Base-by-base conservation (phyloP, 2,888 invertebrate genomes). In the Pandemis corylana region DNA sequence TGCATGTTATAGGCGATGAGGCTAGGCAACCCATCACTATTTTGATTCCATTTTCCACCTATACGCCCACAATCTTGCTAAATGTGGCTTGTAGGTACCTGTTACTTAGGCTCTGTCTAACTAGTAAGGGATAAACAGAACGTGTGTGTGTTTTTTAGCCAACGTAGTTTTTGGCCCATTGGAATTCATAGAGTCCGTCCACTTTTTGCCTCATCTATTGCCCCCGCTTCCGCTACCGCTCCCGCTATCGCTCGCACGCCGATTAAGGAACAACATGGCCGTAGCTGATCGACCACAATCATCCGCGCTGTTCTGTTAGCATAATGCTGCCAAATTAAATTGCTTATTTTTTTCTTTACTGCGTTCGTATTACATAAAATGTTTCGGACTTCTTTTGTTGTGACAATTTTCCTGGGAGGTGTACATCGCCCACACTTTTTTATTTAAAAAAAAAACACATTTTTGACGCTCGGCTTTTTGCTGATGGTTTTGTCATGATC, bases 251-350 rank as follows among this genome's bases (percentile, higher is more conserved):
- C 62, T 49, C 61, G 56, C 61, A 76, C 77, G 41, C 65, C 77
- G 56, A 13, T 13, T 20, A 56, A 56, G 66, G 68, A 67, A 61
- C 71, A 59, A 68, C 44, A 68, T 66, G 70, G 64, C 67, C 75
- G 68, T 79, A 76, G 78, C 83, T 82, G 79, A 85, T 85, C 82
- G 77, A 69, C 78, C 80, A 80, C 83, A 83, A 82, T 79, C 78
- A 83, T 82, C 83, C 78, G 85, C 80, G 78, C 61, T 77, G 59
- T 71, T 71, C 80, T 81, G 82, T 84, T 85, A 83, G 81, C 85
- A 85, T 87, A 84, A 86, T 84, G 79, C 76, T 67, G 65, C 71
- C 74, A 77, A 80, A 84, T 81, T 81, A 80, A 82, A 81, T 80
- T 77, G 71, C 78, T 68, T 72, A 28, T 64, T 70, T 74, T 36